These are phyloP conservation scores for Fundulus diaphanus DNA, from an alignment of 2,797 vertebrate species.

Conservation along the genomic window DNA sequence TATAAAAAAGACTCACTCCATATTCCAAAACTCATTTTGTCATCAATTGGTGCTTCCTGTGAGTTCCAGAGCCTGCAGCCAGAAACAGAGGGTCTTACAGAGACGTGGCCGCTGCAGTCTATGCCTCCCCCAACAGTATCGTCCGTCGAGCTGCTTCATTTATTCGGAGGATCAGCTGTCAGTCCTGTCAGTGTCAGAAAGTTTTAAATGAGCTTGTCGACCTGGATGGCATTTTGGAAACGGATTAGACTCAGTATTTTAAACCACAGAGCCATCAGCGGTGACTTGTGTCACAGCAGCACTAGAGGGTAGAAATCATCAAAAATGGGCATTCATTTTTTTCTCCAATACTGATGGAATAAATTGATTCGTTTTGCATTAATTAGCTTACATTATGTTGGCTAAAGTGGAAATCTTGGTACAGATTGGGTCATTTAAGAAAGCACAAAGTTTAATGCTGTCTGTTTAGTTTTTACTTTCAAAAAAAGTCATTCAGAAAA, in stretches of 20 bases:
- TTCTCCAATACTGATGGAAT: slow-evolving; percentile 35
- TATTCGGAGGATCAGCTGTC: slow-evolving; percentile 69
- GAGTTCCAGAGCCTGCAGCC: slow-evolving; percentile 56
- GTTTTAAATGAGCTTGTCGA: slow-evolving; percentile 70
- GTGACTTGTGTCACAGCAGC: slow-evolving; percentile 31
- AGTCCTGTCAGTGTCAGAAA: slow-evolving; percentile 59
- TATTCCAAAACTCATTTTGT: slow-evolving; percentile 68
- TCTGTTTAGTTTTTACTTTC: slow-evolving; percentile 28
- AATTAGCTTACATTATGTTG: slow-evolving; percentile 50
- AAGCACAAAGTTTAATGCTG: slow-evolving; percentile 20
- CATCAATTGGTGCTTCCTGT: slow-evolving; percentile 36
- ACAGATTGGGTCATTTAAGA: slow-evolving; percentile 27
- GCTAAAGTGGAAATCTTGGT: slow-evolving; percentile 15
- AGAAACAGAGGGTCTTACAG: slow-evolving; percentile 23
- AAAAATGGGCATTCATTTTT: slow-evolving; percentile 3
- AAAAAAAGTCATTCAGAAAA: slow-evolving; percentile 15
- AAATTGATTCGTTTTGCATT: slow-evolving; percentile 59
- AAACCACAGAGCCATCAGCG: slow-evolving; percentile 45
- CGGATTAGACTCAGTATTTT: slow-evolving; percentile 60
- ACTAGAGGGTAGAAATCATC: slow-evolving; percentile 50
- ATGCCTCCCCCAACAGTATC: slow-evolving; percentile 33
- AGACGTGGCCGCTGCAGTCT: slow-evolving; percentile 31
- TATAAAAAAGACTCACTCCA: slow-evolving; percentile 66
- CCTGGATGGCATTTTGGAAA: slow-evolving; percentile 55
- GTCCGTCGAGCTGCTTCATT: slow-evolving; percentile 66